Evolutionary conservation across 64 coral and sea anemone genomes (phyloP), one percentile per base, ranked within the genome.

Genomic region (Anthopleura sola): DNA sequence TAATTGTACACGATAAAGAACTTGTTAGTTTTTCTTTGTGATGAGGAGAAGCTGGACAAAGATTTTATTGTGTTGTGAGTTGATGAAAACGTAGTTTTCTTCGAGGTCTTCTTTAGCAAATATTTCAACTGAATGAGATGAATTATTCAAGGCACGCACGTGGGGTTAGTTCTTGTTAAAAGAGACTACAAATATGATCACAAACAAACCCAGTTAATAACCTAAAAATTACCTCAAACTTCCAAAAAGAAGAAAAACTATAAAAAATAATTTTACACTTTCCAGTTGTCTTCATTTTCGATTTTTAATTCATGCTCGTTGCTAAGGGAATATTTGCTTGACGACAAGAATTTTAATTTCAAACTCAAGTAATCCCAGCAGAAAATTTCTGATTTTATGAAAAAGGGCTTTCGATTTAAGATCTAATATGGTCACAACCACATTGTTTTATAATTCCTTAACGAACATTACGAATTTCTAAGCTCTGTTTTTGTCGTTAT

Each of bases 291-390:
- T 62, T 62, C 10, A 0, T 12, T 62, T 62, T 29, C 11, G 28
- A 29, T 34, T 69, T 34, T 31, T 12, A 44, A 33, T 71, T 71
- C n/a, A 14, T 10, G 13, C n/a, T 28, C 26, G 66, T 71, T 71
- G 66, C 31, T 34, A 71, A 71, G 31, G 13, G 12, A 34, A 17
- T 36, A 71, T 71, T 71, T 71, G 66, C 29, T 34, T 71, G 23
- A 71, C 66, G 66, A 71, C 66, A 71, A 71, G 24, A 71, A 71
- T 36, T 71, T 71, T 16, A 71, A 71, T 15, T 71, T 71, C 3
- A 32, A 71, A 71, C 34, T 15, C 8, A 71, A 10, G 29, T 0
- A 31, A 34, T 17, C 29, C 7, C 9, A 21, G 15, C 58, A 24
- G 33, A 15, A 69, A 32, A 69, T 4, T 3, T 51, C 14, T 2